Conservation (phyloP, 2,113 vertebrate genomes). For the Mirounga angustirostris region DNA sequence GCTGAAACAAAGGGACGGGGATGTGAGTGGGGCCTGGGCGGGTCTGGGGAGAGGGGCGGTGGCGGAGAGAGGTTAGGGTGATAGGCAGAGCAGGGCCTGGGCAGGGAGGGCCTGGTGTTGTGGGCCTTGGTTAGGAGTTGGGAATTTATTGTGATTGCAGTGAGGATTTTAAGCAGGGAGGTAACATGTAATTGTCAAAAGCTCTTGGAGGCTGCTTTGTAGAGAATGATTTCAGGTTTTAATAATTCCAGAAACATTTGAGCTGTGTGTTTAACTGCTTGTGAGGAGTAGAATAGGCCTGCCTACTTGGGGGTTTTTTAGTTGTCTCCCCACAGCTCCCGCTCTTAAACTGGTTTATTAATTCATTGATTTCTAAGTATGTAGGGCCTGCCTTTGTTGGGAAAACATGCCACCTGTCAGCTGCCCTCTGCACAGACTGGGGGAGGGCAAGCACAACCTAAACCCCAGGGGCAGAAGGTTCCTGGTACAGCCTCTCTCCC, state of each 20-base stretch:
- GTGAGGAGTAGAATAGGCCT: not conserved
- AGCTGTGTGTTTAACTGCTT: not conserved
- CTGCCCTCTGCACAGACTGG: too few species aligned
- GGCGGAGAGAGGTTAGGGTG: not conserved
- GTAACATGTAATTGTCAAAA: not conserved
- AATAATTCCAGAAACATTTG: not conserved
- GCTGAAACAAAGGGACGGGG: not conserved
- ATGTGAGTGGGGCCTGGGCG: not conserved
- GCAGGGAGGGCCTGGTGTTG: not conserved
- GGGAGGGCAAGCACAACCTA: too few species aligned
- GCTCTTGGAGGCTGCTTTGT: not conserved
- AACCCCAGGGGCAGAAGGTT: not conserved
- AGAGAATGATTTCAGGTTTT: not conserved
- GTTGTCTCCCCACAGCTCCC: not conserved
- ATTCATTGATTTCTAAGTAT: not conserved
- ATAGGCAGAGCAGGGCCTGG: not conserved
- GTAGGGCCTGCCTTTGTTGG: not conserved
- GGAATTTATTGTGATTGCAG: not conserved
- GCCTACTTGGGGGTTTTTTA: not conserved
- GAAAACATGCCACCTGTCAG: not conserved
- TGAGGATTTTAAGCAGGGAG: not conserved
- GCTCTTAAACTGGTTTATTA: not conserved
- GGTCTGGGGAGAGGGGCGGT: accelerated
- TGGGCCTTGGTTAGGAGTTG: not conserved
- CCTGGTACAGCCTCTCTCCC: not conserved